Base-by-base conservation (phyloP, 2,888 invertebrate species). In the Junonia oenone region DNA sequence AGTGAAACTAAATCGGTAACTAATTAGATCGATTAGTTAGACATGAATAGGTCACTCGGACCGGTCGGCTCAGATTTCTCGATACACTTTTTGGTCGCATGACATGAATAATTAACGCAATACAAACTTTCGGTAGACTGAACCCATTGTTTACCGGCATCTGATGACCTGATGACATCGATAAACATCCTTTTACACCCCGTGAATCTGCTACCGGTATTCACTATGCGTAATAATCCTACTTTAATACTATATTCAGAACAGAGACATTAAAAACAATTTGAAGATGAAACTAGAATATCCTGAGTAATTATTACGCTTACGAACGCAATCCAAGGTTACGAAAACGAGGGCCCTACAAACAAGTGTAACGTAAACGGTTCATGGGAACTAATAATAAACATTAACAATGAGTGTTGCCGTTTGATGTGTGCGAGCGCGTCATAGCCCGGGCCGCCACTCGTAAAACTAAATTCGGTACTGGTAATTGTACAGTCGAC, bases 401-500 rank as follows among this genome's bases (percentile, higher is more conserved):
- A 81, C 80, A 75, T 80, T 81, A 87, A 88, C 88, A 88, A 88
- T 85, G 79, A 84, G 76, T 77, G 76, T 71, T 57, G 72, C 70
- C 75, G 68, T 78, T 81, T 78, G 82, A 81, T 83, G 78, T 78
- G 78, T 73, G 78, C 77, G 67, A 74, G 68, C 77, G 73, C 83
- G 84, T 83, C 86, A 85, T 72, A 77, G 72, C 72, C 59, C 69
- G 71, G 71, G 75, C 75, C 68, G 71, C 70, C 74, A 78, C 78
- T 88, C 86, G 82, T 88, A 83, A 88, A 89, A 83, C 81, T 84
- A 88, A 86, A 82, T 74, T 85, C 77, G 81, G 77, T 72, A 66
- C 69, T 67, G 69, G 75, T 73, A 72, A 75, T 75, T 71, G 72
- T 73, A 68, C 67, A 66, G 68, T 64, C 69, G 66, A 70, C 70